Base-by-base conservation (phyloP, 2,113 vertebrate genomes). In the Canis aureus region DNA sequence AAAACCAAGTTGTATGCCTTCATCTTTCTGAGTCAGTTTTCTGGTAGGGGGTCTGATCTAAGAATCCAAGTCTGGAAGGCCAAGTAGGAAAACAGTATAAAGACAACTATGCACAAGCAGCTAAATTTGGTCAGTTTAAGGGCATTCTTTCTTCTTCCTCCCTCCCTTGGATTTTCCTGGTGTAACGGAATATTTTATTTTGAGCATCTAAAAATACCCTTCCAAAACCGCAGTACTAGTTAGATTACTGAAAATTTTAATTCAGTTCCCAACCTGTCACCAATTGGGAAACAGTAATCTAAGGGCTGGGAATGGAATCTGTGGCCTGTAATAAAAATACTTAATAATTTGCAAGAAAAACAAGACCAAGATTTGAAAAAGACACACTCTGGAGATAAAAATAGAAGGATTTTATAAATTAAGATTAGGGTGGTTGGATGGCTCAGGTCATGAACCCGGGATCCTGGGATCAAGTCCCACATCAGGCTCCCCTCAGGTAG, bases 101-200 rank as follows among this genome's bases (percentile, higher is more conserved):
- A 91, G 55, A 73, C 57, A 96, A 96, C 51, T 86, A 74, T 32
- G 43, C 22, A 92, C 35, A 95, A 94, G 32, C 64, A 96, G 88
- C 84, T 91, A 96, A 62, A 97, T 97, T 82, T 89, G 88, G 91
- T 86, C 53, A 78, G 59, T 80, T 84, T 73, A 92, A 84, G 35
- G 66, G 38, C 53, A 92, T 85, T 98, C 59, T 89, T 94, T 69
- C 51, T 93, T 79, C 67, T 84, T 78, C 80, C 80, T 94, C 74
- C 87, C 57, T 95, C 82, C 91, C 85, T 88, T 93, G 57, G 89
- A 95, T 91, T 97, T 93, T 95, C 91, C 84, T 83, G 66, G 78
- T 95, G n/a, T 91, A 96, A 96, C 4, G 16, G 66, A 97, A 95
- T 97, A 95, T 91, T 98, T 98, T 95, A 92, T 92, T 97, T 88